Evolutionary conservation across 2,888 invertebrate genomes (phyloP).

Genomic region (Podotricha telesiphe): DNA sequence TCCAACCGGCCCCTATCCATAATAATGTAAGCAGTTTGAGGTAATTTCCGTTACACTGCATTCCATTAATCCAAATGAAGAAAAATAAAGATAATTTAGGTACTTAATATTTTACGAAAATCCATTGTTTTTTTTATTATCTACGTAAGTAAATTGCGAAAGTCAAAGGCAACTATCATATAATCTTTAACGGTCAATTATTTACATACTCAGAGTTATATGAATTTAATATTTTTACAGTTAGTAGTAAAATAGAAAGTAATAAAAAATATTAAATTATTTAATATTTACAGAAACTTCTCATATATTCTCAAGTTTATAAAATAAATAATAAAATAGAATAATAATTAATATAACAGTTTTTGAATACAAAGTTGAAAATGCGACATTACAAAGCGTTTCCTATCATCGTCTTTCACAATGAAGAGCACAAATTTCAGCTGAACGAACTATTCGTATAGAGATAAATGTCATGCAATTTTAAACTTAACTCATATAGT

Average conservation of each 20-base stretch:
- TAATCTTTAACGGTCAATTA: too few relatives aligned
- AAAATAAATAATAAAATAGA: too few relatives aligned
- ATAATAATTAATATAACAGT: not conserved
- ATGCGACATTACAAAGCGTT: constrained; percentile 1
- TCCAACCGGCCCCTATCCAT: constrained; percentile 28
- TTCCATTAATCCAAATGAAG: not conserved
- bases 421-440: constrained; percentile 13
- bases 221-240: too few relatives aligned
- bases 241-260: too few relatives aligned
- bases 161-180: too few relatives aligned
- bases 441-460: constrained; percentile 4
- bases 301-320: too few relatives aligned
- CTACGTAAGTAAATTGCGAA: too few relatives aligned
- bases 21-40: constrained; percentile 29
- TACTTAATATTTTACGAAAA: not conserved
- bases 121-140: too few relatives aligned
- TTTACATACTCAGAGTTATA: too few relatives aligned
- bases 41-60: constrained; percentile 10
- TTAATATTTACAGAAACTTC: too few relatives aligned
- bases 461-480: not conserved
- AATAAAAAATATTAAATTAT: too few relatives aligned
- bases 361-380: not conserved
- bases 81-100: not conserved
- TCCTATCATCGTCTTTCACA: constrained; percentile 14
- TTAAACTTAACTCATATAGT: not conserved